A percentile compares a stretch with the other conserved stretches of the same genome.
Evolutionary conservation across 30 jellyfish, hydroid and myxozoan species (phyloP).

Genomic region (Hydractinia echinata): DNA sequence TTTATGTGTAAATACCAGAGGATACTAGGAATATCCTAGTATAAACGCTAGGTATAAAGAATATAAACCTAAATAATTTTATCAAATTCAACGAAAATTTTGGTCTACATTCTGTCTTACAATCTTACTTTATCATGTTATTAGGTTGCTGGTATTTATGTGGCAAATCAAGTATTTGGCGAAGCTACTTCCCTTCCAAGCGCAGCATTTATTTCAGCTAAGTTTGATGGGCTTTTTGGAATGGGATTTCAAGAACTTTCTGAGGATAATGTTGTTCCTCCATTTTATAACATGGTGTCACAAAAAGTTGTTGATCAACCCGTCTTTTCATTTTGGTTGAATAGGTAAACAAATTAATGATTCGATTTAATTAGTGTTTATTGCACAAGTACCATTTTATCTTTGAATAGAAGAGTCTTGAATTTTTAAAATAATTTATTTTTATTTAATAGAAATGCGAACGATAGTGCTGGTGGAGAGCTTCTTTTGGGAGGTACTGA

Average conservation of each 20-base stretch:
- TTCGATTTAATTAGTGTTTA: too few relatives aligned
- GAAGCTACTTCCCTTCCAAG: constrained; percentile 86
- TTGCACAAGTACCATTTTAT: too few relatives aligned
- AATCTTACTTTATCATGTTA: neutral
- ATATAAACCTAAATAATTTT: too few relatives aligned
- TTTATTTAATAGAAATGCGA: constrained; percentile 53
- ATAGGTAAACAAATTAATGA: constrained; percentile 48
- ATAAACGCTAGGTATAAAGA: too few relatives aligned
- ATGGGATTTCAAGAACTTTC: constrained; percentile 82
- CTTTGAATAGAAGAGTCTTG: neutral
- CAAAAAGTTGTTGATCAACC: constrained; percentile 70
- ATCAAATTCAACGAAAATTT: too few relatives aligned
- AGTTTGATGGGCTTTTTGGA: constrained; percentile 95
- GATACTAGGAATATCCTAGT: too few relatives aligned
- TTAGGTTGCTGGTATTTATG: constrained; percentile 66
- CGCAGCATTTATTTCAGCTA: constrained; percentile 79
- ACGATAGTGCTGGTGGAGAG: constrained; percentile 84
- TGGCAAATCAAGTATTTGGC: constrained; percentile 78
- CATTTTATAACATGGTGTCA: constrained; percentile 87
- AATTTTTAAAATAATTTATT: neutral
- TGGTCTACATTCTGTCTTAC: too few relatives aligned
- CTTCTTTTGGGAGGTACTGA: constrained; percentile 93
- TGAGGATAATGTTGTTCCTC: constrained; percentile 85
- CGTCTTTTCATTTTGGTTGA: constrained; percentile 81
- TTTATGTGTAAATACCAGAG: too few relatives aligned